Percentiles rank a stretch among this genome's conserved stretches.
phyloP scores from a whole-genome alignment of 92 coral and sea anemone species.

The Zoanthus solanderi region DNA sequence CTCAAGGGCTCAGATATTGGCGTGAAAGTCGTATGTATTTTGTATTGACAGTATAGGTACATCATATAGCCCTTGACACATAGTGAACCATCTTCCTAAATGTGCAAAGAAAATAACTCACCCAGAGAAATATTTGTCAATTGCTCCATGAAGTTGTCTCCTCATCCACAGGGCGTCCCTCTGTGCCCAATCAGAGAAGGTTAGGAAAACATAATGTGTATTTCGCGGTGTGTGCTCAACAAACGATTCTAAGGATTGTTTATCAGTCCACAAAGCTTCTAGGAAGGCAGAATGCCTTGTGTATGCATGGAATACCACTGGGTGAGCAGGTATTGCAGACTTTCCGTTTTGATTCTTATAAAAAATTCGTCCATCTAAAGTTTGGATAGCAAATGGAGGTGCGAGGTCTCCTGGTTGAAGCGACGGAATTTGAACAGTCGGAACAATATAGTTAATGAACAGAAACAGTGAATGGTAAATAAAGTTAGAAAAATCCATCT shows the following conservation, averaged over 20 bases:
- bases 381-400: slow-evolving; percentile 93
- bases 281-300: slow-evolving; percentile 92
- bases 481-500: slow-evolving; percentile 18
- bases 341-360: slow-evolving; percentile 66
- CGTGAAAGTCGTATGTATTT: too few species aligned
- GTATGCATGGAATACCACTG: slow-evolving; percentile 86
- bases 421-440: slow-evolving; percentile 70
- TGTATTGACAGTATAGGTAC: too few species aligned
- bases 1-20: too few species aligned
- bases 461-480: slow-evolving; percentile 6
- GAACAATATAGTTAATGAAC: neutral
- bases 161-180: slow-evolving; percentile 82
- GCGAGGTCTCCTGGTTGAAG: slow-evolving; percentile 85
- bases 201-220: slow-evolving; percentile 88
- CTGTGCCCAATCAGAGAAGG: slow-evolving; percentile 74
- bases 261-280: slow-evolving; percentile 90
- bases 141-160: slow-evolving; percentile 62
- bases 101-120: slow-evolving; percentile 19
- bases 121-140: slow-evolving; percentile 73
- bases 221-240: slow-evolving; percentile 82
- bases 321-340: slow-evolving; percentile 71
- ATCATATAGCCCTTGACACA: too few species aligned
- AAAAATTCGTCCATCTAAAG: slow-evolving; percentile 85
- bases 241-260: slow-evolving; percentile 70
- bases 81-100: neutral